Percentiles rank a stretch among this genome's conserved stretches.
Conservation (phyloP, 1,140 invertebrate species). For the Zaprionus kolodkinae region DNA sequence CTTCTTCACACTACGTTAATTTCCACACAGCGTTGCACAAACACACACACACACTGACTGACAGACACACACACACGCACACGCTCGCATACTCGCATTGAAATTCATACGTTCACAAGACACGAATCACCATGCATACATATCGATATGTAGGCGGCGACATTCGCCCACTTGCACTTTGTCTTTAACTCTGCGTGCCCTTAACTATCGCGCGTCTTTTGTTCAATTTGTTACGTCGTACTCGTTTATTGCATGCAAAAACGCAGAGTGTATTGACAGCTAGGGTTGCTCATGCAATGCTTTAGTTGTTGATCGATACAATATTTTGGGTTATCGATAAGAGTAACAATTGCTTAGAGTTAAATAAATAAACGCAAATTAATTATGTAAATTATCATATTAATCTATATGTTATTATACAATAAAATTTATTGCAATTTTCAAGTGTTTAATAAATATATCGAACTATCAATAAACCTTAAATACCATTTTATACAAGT, state of each 20-base stretch:
- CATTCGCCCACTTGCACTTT: constrained; percentile 50
- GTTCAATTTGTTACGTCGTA: constrained; percentile 43
- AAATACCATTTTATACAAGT: background rate
- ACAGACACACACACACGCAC: constrained; percentile 18
- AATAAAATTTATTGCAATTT: background rate
- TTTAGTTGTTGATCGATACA: background rate
- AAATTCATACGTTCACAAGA: constrained; percentile 10
- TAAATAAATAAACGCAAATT: background rate
- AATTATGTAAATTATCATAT: background rate
- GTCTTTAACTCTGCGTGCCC: constrained; percentile 32
- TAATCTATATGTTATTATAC: background rate
- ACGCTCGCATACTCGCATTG: constrained; percentile 23
- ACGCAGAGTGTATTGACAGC: constrained; percentile 18
- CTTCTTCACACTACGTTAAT: constrained; percentile 74
- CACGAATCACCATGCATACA: constrained; percentile 38
- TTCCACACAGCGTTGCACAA: constrained; percentile 65
- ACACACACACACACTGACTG: constrained; percentile 25
- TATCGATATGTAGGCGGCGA: constrained; percentile 51
- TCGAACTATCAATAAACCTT: background rate
- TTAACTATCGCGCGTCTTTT: constrained; percentile 47
- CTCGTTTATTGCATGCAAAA: constrained; percentile 32
- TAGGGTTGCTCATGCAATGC: constrained; percentile 22
- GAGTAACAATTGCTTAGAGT: background rate
- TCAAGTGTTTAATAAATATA: background rate
- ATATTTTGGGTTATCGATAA: constrained; percentile 18